phyloP scores from a whole-genome alignment of 2,797 vertebrate genomes.

The Leuciscus waleckii region DNA sequence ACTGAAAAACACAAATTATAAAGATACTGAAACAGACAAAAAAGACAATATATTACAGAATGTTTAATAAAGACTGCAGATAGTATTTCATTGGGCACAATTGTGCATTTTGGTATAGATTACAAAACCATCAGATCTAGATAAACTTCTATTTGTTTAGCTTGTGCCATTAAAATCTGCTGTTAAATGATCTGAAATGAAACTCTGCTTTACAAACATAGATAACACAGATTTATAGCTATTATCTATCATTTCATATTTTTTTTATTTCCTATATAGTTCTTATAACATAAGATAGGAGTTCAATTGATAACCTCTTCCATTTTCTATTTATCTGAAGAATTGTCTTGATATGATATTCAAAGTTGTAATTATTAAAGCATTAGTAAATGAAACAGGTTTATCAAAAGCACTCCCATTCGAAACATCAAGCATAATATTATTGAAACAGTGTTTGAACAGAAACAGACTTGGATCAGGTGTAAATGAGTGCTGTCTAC shows the following conservation, averaged over 20 bases:
- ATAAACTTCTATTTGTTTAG: conserved; percentile 3
- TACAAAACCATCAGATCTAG: conserved; percentile 45
- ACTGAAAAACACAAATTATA: conserved; percentile 19
- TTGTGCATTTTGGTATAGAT: conserved; percentile 53
- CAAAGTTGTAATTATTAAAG: conserved; percentile 14
- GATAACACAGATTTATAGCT: conserved; percentile 47
- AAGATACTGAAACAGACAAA: conserved; percentile 37
- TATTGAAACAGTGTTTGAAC: conserved; percentile 31
- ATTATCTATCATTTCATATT: conserved; percentile 44
- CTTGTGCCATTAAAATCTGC: conserved; percentile 43
- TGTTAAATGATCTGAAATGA: conserved; percentile 12
- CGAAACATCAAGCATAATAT: conserved; percentile 37
- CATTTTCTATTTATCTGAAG: conserved; percentile 28
- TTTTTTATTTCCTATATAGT: conserved; percentile 44
- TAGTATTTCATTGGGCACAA: conserved; percentile 17
- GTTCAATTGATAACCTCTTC: conserved; percentile 37
- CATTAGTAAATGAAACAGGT: conserved; percentile 32
- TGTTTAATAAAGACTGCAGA: conserved; percentile 48
- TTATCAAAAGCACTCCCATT: conserved; percentile 44
- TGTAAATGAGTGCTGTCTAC: conserved; percentile 31
- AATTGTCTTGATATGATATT: conserved; percentile 28
- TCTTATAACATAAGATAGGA: conserved; percentile 46
- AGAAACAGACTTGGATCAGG: conserved; percentile 36
- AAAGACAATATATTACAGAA: conserved; percentile 35
- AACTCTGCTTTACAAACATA: conserved; percentile 44